phyloP scores from a whole-genome alignment of 37 sponge, comb jelly and placozoan genomes.

The Hormiphora californensis region DNA sequence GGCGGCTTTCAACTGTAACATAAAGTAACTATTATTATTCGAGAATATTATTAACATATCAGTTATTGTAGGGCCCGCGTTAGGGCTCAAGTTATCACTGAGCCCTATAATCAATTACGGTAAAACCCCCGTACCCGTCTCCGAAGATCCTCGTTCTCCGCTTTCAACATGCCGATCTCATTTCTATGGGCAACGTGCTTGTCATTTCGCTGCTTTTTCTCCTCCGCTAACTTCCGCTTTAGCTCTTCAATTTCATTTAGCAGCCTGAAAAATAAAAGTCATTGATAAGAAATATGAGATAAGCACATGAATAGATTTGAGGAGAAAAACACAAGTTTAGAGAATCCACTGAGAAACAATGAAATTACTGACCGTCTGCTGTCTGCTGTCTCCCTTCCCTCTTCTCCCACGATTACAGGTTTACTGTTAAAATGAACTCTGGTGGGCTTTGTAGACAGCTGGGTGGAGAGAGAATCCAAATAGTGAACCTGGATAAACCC shows the following conservation, averaged over 20 bases:
- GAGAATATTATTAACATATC: no score
- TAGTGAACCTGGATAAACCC: constrained; percentile 45
- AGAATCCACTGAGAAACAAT: background rate
- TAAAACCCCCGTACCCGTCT: constrained; percentile 46
- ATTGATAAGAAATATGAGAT: background rate
- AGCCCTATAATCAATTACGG: no score
- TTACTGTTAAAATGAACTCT: background rate
- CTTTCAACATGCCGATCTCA: constrained; percentile 17
- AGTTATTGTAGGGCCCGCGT: no score
- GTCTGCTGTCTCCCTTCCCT: background rate
- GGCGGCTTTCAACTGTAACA: background rate
- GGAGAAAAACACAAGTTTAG: background rate
- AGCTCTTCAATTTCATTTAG: constrained; percentile 1
- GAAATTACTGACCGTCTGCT: background rate
- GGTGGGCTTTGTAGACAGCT: constrained; percentile 29
- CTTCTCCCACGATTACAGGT: constrained; percentile 7
- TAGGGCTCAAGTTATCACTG: no score
- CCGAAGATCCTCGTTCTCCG: constrained; percentile 47
- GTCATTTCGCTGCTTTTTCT: constrained; percentile 36
- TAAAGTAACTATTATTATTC: no score
- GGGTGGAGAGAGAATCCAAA: constrained; percentile 35
- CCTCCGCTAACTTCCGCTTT: constrained; percentile 38
- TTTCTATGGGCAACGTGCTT: constrained; percentile 33
- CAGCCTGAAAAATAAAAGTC: background rate
- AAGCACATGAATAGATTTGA: background rate